Percentiles rank a stretch among this genome's conserved stretches.
phyloP scores from a whole-genome alignment of 2,888 invertebrate genomes.

The Apamea anceps region DNA sequence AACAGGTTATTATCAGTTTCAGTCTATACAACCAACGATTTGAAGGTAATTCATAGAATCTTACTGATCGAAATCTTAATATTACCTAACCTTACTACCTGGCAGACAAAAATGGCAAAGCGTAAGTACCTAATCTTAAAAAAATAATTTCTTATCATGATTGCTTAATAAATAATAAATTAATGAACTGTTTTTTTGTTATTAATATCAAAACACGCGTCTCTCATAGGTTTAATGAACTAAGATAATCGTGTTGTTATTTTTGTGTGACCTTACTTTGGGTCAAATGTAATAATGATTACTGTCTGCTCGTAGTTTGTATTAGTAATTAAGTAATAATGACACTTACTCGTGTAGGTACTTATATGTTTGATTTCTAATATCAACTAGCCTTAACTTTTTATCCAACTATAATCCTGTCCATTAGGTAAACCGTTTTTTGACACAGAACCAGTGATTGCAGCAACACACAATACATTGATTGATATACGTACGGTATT shows the following conservation, averaged over 20 bases:
- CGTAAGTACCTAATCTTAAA: not conserved
- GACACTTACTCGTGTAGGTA: too few relatives aligned
- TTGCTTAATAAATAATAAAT: too few relatives aligned
- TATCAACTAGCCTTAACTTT: too few relatives aligned
- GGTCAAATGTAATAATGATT: not conserved
- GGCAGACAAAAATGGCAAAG: not conserved
- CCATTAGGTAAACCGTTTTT: too few relatives aligned
- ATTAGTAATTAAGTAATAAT: not conserved
- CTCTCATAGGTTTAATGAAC: constrained; percentile 29
- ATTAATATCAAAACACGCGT: not conserved
- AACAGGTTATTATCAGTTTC: not conserved
- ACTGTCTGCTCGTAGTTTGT: not conserved
- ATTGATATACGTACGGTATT: too few relatives aligned
- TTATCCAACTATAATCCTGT: too few relatives aligned
- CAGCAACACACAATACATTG: too few relatives aligned
- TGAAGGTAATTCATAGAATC: not conserved
- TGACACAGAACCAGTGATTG: too few relatives aligned
- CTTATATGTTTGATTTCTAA: too few relatives aligned
- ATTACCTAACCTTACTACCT: not conserved
- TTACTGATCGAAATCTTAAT: not conserved
- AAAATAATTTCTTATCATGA: not conserved
- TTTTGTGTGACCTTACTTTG: constrained; percentile 2
- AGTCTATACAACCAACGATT: not conserved
- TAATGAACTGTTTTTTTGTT: constrained; percentile 3
- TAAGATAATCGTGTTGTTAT: not conserved